Conservation (phyloP, 2,797 vertebrate genomes). For the Lithobates sylvaticus region DNA sequence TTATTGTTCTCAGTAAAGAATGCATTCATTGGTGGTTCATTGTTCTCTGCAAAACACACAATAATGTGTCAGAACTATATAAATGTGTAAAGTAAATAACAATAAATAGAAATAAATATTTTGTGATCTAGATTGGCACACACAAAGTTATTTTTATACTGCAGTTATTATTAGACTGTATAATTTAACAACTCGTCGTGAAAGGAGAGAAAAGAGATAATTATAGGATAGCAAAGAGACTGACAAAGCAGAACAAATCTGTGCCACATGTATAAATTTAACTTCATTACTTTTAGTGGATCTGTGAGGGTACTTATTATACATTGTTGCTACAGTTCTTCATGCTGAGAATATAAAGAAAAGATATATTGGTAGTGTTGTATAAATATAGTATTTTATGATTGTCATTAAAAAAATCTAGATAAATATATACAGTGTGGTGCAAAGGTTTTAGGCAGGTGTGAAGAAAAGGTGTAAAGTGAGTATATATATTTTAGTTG, state of each 20-base stretch:
- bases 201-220: background rate
- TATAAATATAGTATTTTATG: too few species aligned
- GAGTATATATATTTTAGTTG: too few species aligned
- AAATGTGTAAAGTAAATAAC: background rate
- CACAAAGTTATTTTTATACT: background rate
- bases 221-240: background rate
- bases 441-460: too few species aligned
- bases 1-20: too few species aligned
- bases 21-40: too few species aligned
- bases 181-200: background rate
- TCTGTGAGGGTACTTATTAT: background rate
- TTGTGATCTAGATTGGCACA: background rate
- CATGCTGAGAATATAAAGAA: too few species aligned
- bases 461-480: too few species aligned
- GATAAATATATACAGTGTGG: too few species aligned
- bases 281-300: background rate
- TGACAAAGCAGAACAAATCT: background rate
- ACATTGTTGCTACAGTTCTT: background rate
- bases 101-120: background rate
- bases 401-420: too few species aligned
- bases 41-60: background rate
- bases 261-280: constrained; percentile 1
- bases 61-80: background rate
- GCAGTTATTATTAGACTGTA: background rate
- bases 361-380: too few species aligned